phyloP scores from a whole-genome alignment of 1,140 invertebrate species.

The Drepana arcuata region DNA sequence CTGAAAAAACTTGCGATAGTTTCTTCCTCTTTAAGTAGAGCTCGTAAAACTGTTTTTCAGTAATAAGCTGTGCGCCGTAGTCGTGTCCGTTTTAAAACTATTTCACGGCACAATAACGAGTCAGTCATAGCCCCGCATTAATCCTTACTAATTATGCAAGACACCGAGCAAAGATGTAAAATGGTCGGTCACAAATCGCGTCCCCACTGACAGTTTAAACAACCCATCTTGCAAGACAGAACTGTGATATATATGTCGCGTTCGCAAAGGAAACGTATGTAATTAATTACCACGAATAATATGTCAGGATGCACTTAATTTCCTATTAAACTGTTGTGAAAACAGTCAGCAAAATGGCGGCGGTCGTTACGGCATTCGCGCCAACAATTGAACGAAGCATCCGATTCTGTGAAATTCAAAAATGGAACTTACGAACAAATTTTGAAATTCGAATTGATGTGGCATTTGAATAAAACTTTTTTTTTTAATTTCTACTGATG shows the following conservation, averaged over 20 bases:
- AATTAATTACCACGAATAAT: constrained; percentile 58
- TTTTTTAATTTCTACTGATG: no score
- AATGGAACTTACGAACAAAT: no score
- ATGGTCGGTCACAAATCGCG: constrained; percentile 59
- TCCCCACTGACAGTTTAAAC: constrained; percentile 58
- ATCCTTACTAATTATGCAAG: constrained; percentile 64
- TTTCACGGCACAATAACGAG: constrained; percentile 32
- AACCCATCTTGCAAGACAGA: constrained; percentile 54
- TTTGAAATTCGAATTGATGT: no score
- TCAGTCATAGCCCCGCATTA: constrained; percentile 55
- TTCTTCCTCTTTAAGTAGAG: no score
- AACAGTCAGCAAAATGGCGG: constrained; percentile 32
- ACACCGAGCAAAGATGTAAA: constrained; percentile 54
- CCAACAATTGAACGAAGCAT: constrained; percentile 12
- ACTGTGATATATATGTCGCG: constrained; percentile 47
- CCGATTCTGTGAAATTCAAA: no score
- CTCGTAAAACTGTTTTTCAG: no score
- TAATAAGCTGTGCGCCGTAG: no score
- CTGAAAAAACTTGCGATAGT: no score
- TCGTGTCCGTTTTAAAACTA: constrained; percentile 14
- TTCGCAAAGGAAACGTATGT: constrained; percentile 39
- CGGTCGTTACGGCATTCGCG: constrained; percentile 1
- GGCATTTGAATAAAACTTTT: no score
- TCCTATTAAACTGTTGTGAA: constrained; percentile 40
- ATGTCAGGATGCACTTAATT: constrained; percentile 51